Evolutionary conservation across 2,888 invertebrate species (phyloP).

Genomic region (Tricholauxania praeusta): DNA sequence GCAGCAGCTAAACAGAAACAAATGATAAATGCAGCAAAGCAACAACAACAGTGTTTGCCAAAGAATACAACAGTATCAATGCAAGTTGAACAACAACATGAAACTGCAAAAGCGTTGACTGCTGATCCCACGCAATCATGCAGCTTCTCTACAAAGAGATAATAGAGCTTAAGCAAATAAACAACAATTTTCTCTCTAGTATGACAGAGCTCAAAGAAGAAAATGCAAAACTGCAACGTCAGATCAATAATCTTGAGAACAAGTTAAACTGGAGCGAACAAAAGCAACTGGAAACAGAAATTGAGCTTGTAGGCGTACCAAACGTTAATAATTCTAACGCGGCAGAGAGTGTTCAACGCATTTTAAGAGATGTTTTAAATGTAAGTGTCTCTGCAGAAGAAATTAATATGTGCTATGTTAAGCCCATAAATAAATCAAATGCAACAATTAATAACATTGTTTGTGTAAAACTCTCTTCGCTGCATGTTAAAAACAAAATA

Average conservation of each 20-base stretch:
- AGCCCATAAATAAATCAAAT: background rate
- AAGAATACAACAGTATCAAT: no score
- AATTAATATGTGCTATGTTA: background rate
- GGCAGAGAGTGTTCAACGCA: background rate
- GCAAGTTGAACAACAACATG: no score
- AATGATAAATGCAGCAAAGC: no score
- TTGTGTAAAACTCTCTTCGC: background rate
- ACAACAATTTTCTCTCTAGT: no score
- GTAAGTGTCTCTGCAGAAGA: background rate
- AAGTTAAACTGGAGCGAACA: background rate
- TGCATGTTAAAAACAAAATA: slow-evolving; percentile 1
- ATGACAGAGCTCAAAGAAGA: no score
- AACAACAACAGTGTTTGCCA: no score
- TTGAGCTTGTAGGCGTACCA: background rate
- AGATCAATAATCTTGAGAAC: background rate
- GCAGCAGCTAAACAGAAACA: no score
- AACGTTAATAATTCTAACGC: background rate
- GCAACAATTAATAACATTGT: background rate
- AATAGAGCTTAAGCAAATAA: no score
- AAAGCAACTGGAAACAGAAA: background rate
- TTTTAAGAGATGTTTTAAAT: background rate
- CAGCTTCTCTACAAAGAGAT: no score
- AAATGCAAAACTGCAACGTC: no score
- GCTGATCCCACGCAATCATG: no score
- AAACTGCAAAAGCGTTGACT: no score